Evolutionary conservation across 2,888 invertebrate species (phyloP), one percentile per base, ranked within the genome.

Genomic region (Eupithecia tripunctaria): DNA sequence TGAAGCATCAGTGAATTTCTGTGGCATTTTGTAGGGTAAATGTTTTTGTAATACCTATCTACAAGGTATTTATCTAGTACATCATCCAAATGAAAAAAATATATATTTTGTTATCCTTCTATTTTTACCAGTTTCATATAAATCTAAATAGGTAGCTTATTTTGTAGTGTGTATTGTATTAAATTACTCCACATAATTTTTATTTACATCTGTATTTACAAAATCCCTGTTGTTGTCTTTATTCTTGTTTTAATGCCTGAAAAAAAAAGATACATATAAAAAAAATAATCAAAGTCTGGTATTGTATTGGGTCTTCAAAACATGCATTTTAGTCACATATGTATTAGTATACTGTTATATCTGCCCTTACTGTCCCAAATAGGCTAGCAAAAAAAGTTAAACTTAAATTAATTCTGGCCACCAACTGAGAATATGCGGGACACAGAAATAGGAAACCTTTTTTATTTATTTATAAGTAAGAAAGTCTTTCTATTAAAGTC

Each of bases 181-280:
- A 21, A 21, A 51, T 51, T 71, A 60, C 70, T 71, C 70, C 67
- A 70, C 63, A 72, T 27, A 75, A 74, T 73, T 75, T 74, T 68
- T 74, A 75, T 75, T 72, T 72, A 72, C 67, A 74, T 68, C 62
- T 71, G 68, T 76, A 74, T 73, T 71, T 73, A 74, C 68, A 72
- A 38, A 10, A 15, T n/a, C 56, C 64, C 56, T 36, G n/a, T 21
- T 15, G 14, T 56, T 64, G 6, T 29, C n/a, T 56, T 69, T 43
- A 69, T 12, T 75, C 51, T 29, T 67, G 63, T 43, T 59, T 15
- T 18, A 75, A 7, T 3, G 68, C 25, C 75, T 75, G 70, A 21
- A 75, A 75, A 67, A 41, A 41, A 38, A 70, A 15, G 47, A 12
- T 25, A 65, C 36, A 29, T n/a, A 64, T 25, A 21, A 29, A 29